Conservation (phyloP, 1,140 invertebrate species). For the Aphidius ervi region DNA sequence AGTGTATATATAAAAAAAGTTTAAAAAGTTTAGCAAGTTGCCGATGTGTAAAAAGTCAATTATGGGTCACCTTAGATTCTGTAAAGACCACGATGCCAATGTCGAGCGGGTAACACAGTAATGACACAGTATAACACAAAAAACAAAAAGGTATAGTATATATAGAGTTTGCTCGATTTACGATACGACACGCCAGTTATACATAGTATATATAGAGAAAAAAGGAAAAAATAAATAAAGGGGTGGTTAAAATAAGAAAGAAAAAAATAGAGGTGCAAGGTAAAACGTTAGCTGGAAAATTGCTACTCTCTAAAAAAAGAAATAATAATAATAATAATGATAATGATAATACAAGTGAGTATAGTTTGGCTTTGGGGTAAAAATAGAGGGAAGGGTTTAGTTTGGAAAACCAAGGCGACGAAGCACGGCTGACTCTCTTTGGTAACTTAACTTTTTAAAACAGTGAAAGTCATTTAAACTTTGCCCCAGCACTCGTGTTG, state of each 20-base stretch:
- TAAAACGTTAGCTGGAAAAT: slow-evolving; percentile 21
- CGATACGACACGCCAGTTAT: background rate
- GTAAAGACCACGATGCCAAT: slow-evolving; percentile 33
- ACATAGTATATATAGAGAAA: background rate
- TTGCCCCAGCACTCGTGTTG: slow-evolving; percentile 34
- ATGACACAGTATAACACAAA: slow-evolving; percentile 2
- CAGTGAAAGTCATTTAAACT: slow-evolving; percentile 50
- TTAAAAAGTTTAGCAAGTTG: slow-evolving; percentile 12
- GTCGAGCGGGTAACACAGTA: slow-evolving; percentile 9
- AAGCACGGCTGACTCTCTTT: slow-evolving; percentile 29
- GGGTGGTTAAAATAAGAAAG: background rate
- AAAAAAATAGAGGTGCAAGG: slow-evolving; percentile 10
- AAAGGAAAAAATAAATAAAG: background rate
- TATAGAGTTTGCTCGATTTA: background rate
- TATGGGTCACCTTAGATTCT: slow-evolving; percentile 33
- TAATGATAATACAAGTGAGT: background rate
- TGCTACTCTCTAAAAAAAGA: slow-evolving; percentile 18
- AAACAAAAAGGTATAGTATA: slow-evolving; percentile 5
- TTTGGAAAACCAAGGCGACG: slow-evolving; percentile 2
- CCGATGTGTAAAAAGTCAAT: slow-evolving; percentile 33
- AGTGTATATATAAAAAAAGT: slow-evolving; percentile 2
- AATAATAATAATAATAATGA: no score
- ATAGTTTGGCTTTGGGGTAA: background rate
- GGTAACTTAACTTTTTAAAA: slow-evolving; percentile 46
- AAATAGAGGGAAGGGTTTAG: slow-evolving; percentile 14